phyloP scores from a whole-genome alignment of 2,888 invertebrate species.

The Cosmopolites sordidus region DNA sequence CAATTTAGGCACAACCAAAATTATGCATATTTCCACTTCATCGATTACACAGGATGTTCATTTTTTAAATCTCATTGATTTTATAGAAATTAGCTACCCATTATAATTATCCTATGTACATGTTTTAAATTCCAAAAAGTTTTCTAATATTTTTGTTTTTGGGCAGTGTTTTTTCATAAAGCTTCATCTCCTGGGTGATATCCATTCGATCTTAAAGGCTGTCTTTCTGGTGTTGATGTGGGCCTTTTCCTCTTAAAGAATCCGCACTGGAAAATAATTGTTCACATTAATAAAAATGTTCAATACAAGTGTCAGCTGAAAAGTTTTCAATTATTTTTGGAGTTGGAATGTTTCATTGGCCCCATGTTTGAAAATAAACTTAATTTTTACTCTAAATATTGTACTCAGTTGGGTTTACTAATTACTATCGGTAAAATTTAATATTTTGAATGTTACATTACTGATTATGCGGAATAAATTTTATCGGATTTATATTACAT shows the following conservation, averaged over 20 bases:
- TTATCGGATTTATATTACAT: too few relatives aligned
- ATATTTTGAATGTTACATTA: too few relatives aligned
- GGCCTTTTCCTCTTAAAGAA: slow-evolving; percentile 92
- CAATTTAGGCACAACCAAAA: background rate
- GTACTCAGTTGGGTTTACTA: too few relatives aligned
- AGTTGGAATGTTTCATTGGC: too few relatives aligned
- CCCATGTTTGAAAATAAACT: too few relatives aligned
- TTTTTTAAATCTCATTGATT: background rate
- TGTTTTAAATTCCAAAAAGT: background rate
- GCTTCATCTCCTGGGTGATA: slow-evolving; percentile 70
- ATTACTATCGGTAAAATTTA: too few relatives aligned
- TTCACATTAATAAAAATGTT: too few relatives aligned
- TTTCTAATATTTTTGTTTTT: background rate
- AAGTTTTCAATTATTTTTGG: too few relatives aligned
- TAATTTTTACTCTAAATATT: too few relatives aligned
- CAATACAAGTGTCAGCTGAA: too few relatives aligned
- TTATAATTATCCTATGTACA: background rate
- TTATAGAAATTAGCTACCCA: background rate
- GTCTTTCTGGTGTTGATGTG: slow-evolving; percentile 74
- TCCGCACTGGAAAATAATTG: slow-evolving; percentile 64
- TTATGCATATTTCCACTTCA: background rate
- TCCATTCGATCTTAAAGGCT: slow-evolving; percentile 76
- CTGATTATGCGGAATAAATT: too few relatives aligned
- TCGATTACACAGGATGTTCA: background rate
- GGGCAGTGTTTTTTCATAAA: slow-evolving; percentile 51